Evolutionary conservation across 2,888 invertebrate species (phyloP).

Genomic region (Anarsia innoxiella): DNA sequence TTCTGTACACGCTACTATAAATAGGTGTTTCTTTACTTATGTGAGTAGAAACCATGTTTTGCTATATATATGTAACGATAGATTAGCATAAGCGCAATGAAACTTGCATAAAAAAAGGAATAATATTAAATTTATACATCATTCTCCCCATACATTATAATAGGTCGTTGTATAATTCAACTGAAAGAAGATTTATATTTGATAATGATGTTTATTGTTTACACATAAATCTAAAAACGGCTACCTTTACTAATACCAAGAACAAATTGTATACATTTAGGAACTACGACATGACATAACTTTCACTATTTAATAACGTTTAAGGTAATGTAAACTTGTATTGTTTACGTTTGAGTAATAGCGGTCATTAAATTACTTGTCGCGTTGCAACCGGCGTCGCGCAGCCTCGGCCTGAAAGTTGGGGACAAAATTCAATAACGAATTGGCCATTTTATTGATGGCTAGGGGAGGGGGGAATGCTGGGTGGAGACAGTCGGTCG

Average conservation of each 20-base stretch:
- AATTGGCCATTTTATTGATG: conserved; percentile 77
- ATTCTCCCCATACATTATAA: conserved; percentile 43
- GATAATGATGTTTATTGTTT: conserved; percentile 44
- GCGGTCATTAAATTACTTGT: conserved; percentile 57
- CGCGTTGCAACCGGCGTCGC: conserved; percentile 67
- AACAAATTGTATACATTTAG: conserved; percentile 37
- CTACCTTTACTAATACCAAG: too few relatives aligned
- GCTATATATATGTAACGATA: conserved; percentile 46
- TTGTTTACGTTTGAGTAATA: conserved; percentile 61
- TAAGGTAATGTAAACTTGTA: conserved; percentile 42
- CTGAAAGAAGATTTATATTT: conserved; percentile 36
- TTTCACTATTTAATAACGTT: conserved; percentile 49
- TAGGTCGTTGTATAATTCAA: conserved; percentile 45
- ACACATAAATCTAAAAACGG: too few relatives aligned
- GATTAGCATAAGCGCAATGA: conserved; percentile 54
- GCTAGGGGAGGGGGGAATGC: conserved; percentile 69
- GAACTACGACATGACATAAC: conserved; percentile 68
- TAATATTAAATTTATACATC: conserved; percentile 50
- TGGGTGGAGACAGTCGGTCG: conserved; percentile 66
- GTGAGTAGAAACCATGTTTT: conserved; percentile 68
- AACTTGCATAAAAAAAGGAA: conserved; percentile 50
- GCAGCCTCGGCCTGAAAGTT: conserved; percentile 64
- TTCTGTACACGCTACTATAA: conserved; percentile 64
- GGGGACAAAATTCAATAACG: conserved; percentile 72
- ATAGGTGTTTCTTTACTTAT: conserved; percentile 66